Evolutionary conservation across 1,140 invertebrate species (phyloP), one percentile per base, ranked within the genome.

Genomic region (Calliopsis andreniformis): DNA sequence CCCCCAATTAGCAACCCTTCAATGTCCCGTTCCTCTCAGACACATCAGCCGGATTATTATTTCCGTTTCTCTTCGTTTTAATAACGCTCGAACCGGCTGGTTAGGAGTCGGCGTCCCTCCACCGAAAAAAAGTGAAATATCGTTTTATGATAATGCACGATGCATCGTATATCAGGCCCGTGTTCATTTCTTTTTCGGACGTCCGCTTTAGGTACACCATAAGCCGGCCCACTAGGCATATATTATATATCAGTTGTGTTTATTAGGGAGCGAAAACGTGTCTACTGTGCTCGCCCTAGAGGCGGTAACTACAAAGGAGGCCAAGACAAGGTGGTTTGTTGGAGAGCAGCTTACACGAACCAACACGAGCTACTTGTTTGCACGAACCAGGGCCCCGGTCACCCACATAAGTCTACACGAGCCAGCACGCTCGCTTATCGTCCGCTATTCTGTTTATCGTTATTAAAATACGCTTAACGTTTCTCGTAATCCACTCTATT

Each of bases 361-460:
- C 80, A 83, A 83, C 76, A 83, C 82, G 76, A 79, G 82, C 82
- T 83, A 83, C 82, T 83, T 83, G 80, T 83, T 83, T 83, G 80
- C 82, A 83, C 80, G 79, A 62, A 83, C 63, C 68, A 55, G 76
- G 76, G n/a, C n/a, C 39, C 75, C 68, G 78, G 80, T 83, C 80
- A 67, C 53, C 76, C 69, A 61, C 78, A 49, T 58, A 58, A 68
- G 75, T 82, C 78, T 82, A 82, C 80, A 83, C 59, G 63, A 56
- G 56, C 71, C 56, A 70, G 58, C 56, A 61, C 14, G 49, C 35
- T 63, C 76, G 32, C 76, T 83, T 83, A 82, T 82, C 81, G 67
- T 70, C 59, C 49, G 35, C 35, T 18, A 32, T 23, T 30, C 58
- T 53, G 18, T 78, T 78, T 71, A 77, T 72, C 49, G 69, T 78